These are phyloP conservation scores for Drosophila nannoptera DNA, from an alignment of 1,140 invertebrate genomes.

Conservation along the genomic window DNA sequence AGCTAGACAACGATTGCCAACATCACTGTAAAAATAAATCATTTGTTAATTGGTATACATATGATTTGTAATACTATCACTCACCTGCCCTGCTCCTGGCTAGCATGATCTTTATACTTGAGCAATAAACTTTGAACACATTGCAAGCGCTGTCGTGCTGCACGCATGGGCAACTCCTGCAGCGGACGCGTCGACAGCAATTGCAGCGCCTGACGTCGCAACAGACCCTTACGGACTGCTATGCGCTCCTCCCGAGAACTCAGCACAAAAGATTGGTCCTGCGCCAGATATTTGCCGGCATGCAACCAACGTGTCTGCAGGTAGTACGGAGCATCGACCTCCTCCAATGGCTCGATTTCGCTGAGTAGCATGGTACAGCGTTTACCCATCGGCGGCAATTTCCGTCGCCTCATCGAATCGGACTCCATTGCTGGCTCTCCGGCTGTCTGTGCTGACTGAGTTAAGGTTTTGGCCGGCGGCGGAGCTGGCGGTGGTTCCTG, in stretches of 20 bases:
- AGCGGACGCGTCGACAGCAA: slow-evolving; percentile 60
- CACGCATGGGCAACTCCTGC: slow-evolving; percentile 58
- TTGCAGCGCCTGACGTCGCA: slow-evolving; percentile 71
- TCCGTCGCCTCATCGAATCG: slow-evolving; percentile 25
- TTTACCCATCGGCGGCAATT: slow-evolving; percentile 23
- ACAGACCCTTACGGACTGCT: slow-evolving; percentile 52
- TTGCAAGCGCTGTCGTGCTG: slow-evolving; percentile 60
- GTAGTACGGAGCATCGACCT: slow-evolving; percentile 61
- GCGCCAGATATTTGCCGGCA: slow-evolving; percentile 22
- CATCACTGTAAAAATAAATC: slow-evolving; percentile 30
- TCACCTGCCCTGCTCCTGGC: slow-evolving; percentile 63
- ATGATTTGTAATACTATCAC: slow-evolving; percentile 6
- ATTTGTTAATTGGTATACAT: neutral
- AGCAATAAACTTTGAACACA: slow-evolving; percentile 63
- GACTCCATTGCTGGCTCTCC: neutral
- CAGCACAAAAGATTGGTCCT: slow-evolving; percentile 21
- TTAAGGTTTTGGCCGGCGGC: slow-evolving; percentile 12
- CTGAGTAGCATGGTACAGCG: slow-evolving; percentile 17
- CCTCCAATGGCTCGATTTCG: slow-evolving; percentile 42
- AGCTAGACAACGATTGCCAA: slow-evolving; percentile 61
- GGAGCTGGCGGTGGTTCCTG: slow-evolving; percentile 9
- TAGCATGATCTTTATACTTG: slow-evolving; percentile 64
- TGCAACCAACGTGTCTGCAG: slow-evolving; percentile 67
- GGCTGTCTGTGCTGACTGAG: slow-evolving; percentile 3
- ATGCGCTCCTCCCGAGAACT: slow-evolving; percentile 69